Evolutionary conservation across 2,888 invertebrate species (phyloP).

Genomic region (Polydrusus tereticollis): DNA sequence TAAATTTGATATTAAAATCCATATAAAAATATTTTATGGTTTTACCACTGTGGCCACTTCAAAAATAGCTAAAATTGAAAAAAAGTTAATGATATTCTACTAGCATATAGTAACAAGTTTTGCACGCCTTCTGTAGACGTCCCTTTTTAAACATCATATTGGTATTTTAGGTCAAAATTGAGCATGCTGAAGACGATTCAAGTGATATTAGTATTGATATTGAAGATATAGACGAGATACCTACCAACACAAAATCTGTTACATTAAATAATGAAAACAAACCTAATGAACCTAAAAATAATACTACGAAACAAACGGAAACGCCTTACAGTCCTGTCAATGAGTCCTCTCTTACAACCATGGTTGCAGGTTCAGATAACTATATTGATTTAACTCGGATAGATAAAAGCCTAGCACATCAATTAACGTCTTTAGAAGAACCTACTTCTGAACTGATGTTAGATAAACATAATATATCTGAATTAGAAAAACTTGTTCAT

Average conservation of each 20-base stretch:
- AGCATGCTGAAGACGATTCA: slow-evolving; percentile 59
- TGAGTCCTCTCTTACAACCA: background rate
- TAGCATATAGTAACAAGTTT: too few species aligned
- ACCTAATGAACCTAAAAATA: background rate
- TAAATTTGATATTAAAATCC: too few species aligned
- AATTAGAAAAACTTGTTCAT: slow-evolving; percentile 71
- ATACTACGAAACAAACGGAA: background rate
- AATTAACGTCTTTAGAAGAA: slow-evolving; percentile 63
- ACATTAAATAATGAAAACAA: background rate
- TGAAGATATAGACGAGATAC: slow-evolving; percentile 68
- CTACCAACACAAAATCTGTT: slow-evolving; percentile 10
- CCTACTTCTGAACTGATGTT: slow-evolving; percentile 67
- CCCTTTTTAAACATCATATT: too few species aligned
- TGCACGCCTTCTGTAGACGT: too few species aligned
- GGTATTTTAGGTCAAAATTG: slow-evolving; percentile 62
- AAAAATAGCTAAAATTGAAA: too few species aligned
- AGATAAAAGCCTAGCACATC: slow-evolving; percentile 53
- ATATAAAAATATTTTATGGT: too few species aligned
- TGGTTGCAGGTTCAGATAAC: background rate
- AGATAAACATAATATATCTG: slow-evolving; percentile 64
- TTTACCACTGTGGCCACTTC: too few species aligned
- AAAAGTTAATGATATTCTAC: too few species aligned
- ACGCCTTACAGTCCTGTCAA: too few species aligned
- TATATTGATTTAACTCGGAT: slow-evolving; percentile 51
- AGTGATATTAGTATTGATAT: slow-evolving; percentile 74